Evolutionary conservation across 2,113 vertebrate genomes (phyloP), one percentile per base, ranked within the genome.

Genomic region (Pteropus alecto): DNA sequence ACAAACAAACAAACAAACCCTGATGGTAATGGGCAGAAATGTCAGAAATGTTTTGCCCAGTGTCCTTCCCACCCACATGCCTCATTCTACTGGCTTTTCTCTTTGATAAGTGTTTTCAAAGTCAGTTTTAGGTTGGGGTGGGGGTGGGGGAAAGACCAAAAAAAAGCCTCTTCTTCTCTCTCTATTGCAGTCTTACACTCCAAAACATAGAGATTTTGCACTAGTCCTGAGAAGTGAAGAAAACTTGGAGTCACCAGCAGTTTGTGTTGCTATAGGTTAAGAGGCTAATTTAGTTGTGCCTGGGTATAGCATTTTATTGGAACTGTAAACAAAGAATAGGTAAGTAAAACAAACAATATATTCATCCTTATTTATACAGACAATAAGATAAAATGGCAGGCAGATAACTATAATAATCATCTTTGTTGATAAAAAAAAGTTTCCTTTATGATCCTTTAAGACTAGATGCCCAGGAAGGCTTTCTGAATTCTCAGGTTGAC

Each of bases 101-200:
- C n/a, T 93, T 68, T 83, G 54, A 73, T 67, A 87, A 96, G 26
- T 83, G 70, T 83, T 60, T 90, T 92, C 54, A 92, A 94, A 43
- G 26, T 91, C 24, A 56, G 7, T 87, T 85, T 94, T 56, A 87
- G 10, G 43, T 46, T 46, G 9, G 7, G 43, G 46, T 41, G 9
- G 46, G 46, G 46, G 8, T 10, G 7, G 46, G 9, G 9, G n/a
- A n/a, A n/a, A 48, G 10, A 35, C 10, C 33, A 96, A 68, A 93
- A 60, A 68, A 41, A 92, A 70, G 35, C 12, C n/a, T 54, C 12
- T 10, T 88, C 35, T 33, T 12, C 33, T 43, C 12, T 93, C 41
- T 93, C 61, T 63, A 12, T n/a, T 22, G 19, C 3, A 85, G 12
- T 1, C 7, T 90, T 73, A 67, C 12, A 22, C 28, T 51, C 41